Evolutionary conservation across 35 echinoderm and acorn worm species (phyloP).

Genomic region (Ophioderma brevispina): DNA sequence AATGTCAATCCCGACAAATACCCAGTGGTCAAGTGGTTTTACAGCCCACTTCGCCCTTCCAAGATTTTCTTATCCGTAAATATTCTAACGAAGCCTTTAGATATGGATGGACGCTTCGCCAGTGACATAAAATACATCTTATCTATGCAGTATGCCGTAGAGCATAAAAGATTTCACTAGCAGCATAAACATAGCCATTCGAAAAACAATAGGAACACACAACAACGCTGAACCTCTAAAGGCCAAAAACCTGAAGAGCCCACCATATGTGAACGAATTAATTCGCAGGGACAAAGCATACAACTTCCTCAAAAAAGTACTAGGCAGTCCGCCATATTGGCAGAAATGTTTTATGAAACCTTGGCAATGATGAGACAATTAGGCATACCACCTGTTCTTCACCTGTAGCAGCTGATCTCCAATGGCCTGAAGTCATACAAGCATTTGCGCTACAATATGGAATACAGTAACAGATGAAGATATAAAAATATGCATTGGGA

Average conservation of each 20-base stretch:
- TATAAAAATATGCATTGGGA: constrained; percentile 24
- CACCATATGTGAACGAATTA: background rate
- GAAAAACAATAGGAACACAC: constrained; percentile 32
- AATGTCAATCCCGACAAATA: constrained; percentile 19
- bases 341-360: constrained; percentile 30
- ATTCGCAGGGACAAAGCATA: constrained; percentile 48
- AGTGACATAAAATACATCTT: constrained; percentile 49
- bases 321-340: constrained; percentile 46
- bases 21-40: background rate
- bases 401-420: constrained; percentile 58
- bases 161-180: constrained; percentile 6
- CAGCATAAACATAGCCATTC: constrained; percentile 4
- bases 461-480: constrained; percentile 26
- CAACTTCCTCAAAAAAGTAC: constrained; percentile 27
- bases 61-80: too few species aligned
- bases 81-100: constrained; percentile 31
- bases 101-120: constrained; percentile 4
- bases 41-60: background rate
- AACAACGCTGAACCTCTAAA: background rate
- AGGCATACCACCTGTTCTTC: constrained; percentile 63
- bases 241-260: background rate
- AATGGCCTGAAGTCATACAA: constrained; percentile 53
- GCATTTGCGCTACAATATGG: constrained; percentile 35
- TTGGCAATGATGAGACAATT: constrained; percentile 53
- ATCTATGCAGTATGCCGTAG: constrained; percentile 32